These are phyloP conservation scores for Ypsolopha sequella DNA, from an alignment of 2,888 invertebrate species.

Conservation along the genomic window DNA sequence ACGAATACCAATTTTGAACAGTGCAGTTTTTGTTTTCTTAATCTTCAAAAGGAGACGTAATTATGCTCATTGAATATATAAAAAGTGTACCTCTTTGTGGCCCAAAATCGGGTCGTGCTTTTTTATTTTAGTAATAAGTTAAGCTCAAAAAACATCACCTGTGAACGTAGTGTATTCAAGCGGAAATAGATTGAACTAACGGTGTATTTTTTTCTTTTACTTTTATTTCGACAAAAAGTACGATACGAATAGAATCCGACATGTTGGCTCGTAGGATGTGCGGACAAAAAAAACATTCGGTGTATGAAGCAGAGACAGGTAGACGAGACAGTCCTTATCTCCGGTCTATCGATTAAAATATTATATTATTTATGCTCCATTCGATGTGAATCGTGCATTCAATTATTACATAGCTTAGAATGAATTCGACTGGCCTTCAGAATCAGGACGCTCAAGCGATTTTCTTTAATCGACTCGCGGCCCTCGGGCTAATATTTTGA, in stretches of 20 bases:
- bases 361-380: constrained; percentile 1
- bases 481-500: constrained; percentile 47
- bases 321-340: constrained; percentile 3
- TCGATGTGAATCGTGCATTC: constrained; percentile 5
- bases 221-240: constrained; percentile 51
- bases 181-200: constrained; percentile 65
- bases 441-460: constrained; percentile 23
- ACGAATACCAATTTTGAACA: constrained; percentile 15
- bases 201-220: constrained; percentile 41
- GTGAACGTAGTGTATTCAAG: constrained; percentile 56
- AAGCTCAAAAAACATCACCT: constrained; percentile 55
- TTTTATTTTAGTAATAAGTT: constrained; percentile 58
- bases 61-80: constrained; percentile 33
- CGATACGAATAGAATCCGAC: constrained; percentile 46
- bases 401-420: constrained; percentile 5
- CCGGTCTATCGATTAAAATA: constrained; percentile 1
- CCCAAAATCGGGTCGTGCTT: constrained; percentile 25
- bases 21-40: neutral
- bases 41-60: constrained; percentile 11
- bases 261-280: constrained; percentile 44
- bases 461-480: constrained; percentile 24
- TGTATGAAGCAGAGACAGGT: constrained; percentile 15
- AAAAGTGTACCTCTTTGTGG: constrained; percentile 43
- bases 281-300: constrained; percentile 35
- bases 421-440: constrained; percentile 1